phyloP scores from a whole-genome alignment of 2,797 vertebrate genomes.

The Arctocebus calabarensis region DNA sequence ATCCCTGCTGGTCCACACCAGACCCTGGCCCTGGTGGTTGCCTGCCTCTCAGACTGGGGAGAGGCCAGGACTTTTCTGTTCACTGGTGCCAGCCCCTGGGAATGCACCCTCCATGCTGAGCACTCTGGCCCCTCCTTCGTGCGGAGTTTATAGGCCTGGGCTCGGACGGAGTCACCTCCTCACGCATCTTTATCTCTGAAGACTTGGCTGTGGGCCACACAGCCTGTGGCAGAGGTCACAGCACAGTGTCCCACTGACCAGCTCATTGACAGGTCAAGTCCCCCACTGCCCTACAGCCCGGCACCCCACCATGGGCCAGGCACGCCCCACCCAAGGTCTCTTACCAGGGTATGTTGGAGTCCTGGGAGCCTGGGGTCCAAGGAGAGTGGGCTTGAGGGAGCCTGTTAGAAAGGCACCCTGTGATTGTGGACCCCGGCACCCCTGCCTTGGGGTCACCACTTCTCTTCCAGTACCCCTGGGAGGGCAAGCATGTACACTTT shows the following conservation, averaged over 20 bases:
- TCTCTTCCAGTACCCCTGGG: not conserved
- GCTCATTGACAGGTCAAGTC: not conserved
- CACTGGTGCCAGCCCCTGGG: not conserved
- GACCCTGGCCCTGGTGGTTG: not conserved
- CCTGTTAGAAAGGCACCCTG: not conserved
- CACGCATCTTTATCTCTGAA: not conserved
- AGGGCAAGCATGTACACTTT: fast-evolving
- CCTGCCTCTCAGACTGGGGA: not conserved
- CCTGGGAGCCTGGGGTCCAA: not conserved
- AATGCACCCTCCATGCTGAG: too few species aligned
- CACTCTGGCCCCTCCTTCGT: not conserved
- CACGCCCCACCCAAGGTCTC: fast-evolving
- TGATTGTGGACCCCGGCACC: too few species aligned
- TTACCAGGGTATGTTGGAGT: too few species aligned
- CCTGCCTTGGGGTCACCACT: too few species aligned
- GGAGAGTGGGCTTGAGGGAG: not conserved
- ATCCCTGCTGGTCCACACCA: fast-evolving
- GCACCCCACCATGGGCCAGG: too few species aligned
- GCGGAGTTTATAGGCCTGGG: not conserved
- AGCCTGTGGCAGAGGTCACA: not conserved
- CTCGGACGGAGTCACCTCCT: not conserved
- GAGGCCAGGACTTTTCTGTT: not conserved
- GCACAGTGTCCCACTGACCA: not conserved
- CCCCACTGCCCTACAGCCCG: not conserved
- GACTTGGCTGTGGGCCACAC: fast-evolving